Evolutionary conservation across 2,797 vertebrate species (phyloP).

Genomic region (Staurois parvus): DNA sequence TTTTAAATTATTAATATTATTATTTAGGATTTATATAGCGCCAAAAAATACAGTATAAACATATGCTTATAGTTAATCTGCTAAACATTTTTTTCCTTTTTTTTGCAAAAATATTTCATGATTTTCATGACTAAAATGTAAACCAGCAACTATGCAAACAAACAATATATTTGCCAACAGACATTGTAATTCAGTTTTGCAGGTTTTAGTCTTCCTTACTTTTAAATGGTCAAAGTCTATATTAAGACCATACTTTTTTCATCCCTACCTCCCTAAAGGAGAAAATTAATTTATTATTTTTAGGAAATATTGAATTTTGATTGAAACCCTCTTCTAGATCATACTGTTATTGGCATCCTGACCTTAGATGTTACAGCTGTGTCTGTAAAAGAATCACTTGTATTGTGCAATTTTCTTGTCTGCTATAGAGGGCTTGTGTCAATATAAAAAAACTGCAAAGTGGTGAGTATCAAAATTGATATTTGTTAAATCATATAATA

Average conservation of each 20-base stretch:
- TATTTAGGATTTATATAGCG: too few species aligned
- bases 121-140: too few species aligned
- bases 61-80: too few species aligned
- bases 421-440: not conserved
- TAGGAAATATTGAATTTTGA: slow-evolving; percentile 18
- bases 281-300: not conserved
- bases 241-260: not conserved
- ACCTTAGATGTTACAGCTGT: slow-evolving; percentile 18
- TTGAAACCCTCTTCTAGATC: slow-evolving; percentile 22
- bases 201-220: not conserved
- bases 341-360: slow-evolving; percentile 24
- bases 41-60: too few species aligned
- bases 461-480: not conserved
- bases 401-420: slow-evolving; percentile 9
- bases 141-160: too few species aligned
- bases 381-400: slow-evolving; percentile 9
- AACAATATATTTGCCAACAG: too few species aligned
- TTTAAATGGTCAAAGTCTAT: not conserved
- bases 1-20: too few species aligned
- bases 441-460: not conserved
- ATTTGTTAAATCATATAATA: not conserved
- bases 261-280: not conserved
- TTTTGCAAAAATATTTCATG: too few species aligned
- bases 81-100: too few species aligned
- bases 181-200: too few species aligned